These are phyloP conservation scores for Mustela nigripes DNA, from an alignment of 2,113 vertebrate species.

Conservation along the genomic window DNA sequence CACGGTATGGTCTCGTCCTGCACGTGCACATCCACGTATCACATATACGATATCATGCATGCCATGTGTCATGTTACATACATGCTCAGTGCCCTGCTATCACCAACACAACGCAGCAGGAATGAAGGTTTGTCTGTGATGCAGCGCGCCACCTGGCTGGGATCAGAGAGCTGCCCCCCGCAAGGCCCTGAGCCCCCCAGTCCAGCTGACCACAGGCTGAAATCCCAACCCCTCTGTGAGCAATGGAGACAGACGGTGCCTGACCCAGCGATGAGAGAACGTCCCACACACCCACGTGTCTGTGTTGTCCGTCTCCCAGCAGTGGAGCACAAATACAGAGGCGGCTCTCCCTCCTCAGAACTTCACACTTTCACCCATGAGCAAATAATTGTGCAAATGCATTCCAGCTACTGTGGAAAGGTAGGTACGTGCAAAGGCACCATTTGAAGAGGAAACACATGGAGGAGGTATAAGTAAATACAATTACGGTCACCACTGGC, in stretches of 20 bases:
- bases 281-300: too few species aligned
- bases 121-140: not conserved
- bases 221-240: too few species aligned
- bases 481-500: not conserved
- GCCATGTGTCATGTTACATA: too few species aligned
- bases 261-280: too few species aligned
- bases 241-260: too few species aligned
- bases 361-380: not conserved
- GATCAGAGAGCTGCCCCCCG: not conserved
- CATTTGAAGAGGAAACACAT: not conserved
- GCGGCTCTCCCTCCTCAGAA: not conserved
- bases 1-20: not conserved
- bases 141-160: not conserved
- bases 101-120: too few species aligned
- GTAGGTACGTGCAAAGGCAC: not conserved
- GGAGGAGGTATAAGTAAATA: not conserved
- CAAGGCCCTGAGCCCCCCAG: not conserved
- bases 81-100: not conserved
- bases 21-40: fast-evolving
- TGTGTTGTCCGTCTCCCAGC: too few species aligned
- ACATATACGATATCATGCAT: too few species aligned
- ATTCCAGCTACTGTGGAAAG: not conserved
- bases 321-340: not conserved
- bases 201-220: not conserved
- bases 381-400: too few species aligned